phyloP scores from a whole-genome alignment of 2,888 invertebrate species.

The Ormyrus thymus region DNA sequence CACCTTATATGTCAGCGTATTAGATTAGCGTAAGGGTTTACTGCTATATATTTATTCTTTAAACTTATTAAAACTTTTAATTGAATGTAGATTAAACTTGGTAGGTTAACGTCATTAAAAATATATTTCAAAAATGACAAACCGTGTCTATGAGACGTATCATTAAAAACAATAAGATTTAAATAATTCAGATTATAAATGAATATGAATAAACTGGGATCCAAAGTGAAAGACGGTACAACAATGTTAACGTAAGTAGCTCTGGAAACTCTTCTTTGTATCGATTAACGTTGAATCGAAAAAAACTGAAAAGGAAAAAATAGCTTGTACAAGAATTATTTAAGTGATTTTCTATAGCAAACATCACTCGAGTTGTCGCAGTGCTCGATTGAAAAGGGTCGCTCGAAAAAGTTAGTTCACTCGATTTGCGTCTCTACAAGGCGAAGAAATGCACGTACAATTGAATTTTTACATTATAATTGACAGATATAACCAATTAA shows the following conservation, averaged over 20 bases:
- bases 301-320: too few relatives aligned
- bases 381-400: conserved; percentile 29
- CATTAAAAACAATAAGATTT: too few relatives aligned
- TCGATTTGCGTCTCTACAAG: conserved; percentile 51
- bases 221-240: too few relatives aligned
- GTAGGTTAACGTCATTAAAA: background rate
- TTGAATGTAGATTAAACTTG: background rate
- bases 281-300: too few relatives aligned
- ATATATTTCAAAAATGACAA: too few relatives aligned
- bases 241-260: too few relatives aligned
- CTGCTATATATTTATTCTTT: conserved; percentile 11
- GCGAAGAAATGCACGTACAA: conserved; percentile 47
- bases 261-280: too few relatives aligned
- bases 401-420: conserved; percentile 3
- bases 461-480: conserved; percentile 70
- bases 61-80: background rate
- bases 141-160: too few relatives aligned
- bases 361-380: conserved; percentile 34
- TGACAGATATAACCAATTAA: conserved; percentile 73
- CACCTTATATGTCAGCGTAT: conserved; percentile 32
- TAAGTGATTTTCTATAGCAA: background rate
- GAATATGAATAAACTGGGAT: too few relatives aligned
- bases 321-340: background rate
- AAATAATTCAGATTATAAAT: too few relatives aligned
- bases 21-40: conserved; percentile 33